phyloP scores from a whole-genome alignment of 2,113 vertebrate species.

The Tupaia chinensis region DNA sequence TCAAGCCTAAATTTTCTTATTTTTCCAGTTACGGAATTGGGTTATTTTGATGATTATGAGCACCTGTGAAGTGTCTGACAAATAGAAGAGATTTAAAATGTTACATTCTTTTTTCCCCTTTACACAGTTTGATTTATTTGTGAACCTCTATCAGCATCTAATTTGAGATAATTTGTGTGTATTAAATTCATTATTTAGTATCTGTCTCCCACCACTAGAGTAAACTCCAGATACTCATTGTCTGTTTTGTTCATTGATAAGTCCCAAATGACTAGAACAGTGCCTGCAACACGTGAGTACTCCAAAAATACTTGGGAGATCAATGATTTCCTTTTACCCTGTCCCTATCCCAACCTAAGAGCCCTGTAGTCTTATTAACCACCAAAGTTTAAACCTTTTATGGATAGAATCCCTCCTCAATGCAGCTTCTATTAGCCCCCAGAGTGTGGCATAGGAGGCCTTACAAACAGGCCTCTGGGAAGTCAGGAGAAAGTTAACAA shows the following conservation, averaged over 20 bases:
- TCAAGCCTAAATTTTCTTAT: not conserved
- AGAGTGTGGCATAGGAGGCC: not conserved
- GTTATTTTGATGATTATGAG: conserved; percentile 10
- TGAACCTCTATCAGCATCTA: not conserved
- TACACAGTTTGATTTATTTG: not conserved
- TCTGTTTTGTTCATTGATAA: not conserved
- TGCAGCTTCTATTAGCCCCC: not conserved
- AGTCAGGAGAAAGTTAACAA: not conserved
- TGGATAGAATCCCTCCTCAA: not conserved
- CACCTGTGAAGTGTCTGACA: not conserved
- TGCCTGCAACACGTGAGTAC: not conserved
- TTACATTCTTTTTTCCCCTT: not conserved
- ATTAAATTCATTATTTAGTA: not conserved
- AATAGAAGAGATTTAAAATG: not conserved
- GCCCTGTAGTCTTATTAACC: not conserved
- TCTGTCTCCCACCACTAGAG: not conserved
- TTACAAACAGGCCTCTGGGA: not conserved
- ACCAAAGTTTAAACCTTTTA: not conserved
- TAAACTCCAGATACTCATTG: not conserved
- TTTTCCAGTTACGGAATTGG: not conserved
- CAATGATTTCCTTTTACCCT: not conserved
- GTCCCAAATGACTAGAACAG: not conserved
- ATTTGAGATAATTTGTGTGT: not conserved
- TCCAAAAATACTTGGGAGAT: not conserved
- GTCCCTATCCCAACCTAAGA: not conserved